phyloP scores from a whole-genome alignment of 2,888 invertebrate genomes.

The Platycheirus rosarum region DNA sequence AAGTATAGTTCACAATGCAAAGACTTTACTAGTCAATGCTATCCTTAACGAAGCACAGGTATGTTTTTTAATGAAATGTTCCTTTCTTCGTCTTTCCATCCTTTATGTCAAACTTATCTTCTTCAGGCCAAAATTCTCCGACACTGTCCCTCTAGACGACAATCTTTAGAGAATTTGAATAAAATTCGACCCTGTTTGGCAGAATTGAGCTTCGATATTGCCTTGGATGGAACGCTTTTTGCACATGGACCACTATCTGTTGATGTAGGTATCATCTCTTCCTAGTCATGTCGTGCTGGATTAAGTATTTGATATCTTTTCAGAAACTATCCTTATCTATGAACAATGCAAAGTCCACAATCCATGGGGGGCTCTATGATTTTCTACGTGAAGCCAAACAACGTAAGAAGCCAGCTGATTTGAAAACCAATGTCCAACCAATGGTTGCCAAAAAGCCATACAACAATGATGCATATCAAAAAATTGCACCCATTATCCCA shows the following conservation, averaged over 20 bases:
- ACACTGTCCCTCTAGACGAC: constrained; percentile 80
- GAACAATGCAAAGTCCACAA: constrained; percentile 83
- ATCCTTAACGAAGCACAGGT: constrained; percentile 87
- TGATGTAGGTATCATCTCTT: constrained; percentile 84
- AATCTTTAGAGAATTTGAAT: constrained; percentile 81
- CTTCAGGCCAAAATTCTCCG: constrained; percentile 80
- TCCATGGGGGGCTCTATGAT: constrained; percentile 83
- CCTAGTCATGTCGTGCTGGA: too few species aligned
- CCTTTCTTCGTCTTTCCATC: not conserved
- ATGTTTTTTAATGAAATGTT: not conserved
- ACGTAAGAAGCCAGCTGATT: constrained; percentile 77
- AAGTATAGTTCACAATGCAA: constrained; percentile 87
- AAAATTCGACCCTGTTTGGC: constrained; percentile 87
- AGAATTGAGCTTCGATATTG: constrained; percentile 88
- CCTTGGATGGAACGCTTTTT: constrained; percentile 89
- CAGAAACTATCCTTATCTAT: constrained; percentile 82
- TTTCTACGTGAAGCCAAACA: constrained; percentile 83
- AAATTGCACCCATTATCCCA: constrained; percentile 90
- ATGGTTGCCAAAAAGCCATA: constrained; percentile 74
- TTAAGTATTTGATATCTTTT: not conserved
- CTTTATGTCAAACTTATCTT: not conserved
- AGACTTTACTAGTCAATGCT: constrained; percentile 88
- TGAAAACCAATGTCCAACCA: constrained; percentile 54
- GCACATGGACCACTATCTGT: constrained; percentile 93
- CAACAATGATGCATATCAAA: constrained; percentile 84